phyloP scores from a whole-genome alignment of 2,113 vertebrate genomes.

The Trematocara marginatum region DNA sequence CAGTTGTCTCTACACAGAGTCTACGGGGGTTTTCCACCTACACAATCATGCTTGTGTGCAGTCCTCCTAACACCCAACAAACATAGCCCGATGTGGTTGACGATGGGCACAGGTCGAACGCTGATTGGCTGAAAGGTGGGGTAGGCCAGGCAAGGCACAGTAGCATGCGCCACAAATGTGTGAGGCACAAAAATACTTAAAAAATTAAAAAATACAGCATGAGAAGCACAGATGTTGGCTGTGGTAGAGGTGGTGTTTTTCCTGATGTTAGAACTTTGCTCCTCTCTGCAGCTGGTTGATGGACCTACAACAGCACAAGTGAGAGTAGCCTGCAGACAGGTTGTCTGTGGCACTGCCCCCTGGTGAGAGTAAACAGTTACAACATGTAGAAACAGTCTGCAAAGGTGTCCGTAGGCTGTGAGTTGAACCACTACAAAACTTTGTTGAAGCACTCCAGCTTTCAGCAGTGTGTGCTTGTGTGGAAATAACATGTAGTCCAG shows the following conservation, averaged over 20 bases:
- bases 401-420: neutral
- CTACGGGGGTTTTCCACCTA: neutral
- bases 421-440: neutral
- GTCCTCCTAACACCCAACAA: neutral
- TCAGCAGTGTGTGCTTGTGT: neutral
- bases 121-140: neutral
- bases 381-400: neutral
- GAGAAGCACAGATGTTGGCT: neutral
- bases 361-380: neutral
- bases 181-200: neutral
- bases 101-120: neutral
- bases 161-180: neutral
- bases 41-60: neutral
- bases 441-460: neutral
- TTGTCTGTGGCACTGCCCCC: neutral
- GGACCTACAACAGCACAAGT: neutral
- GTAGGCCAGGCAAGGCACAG: neutral
- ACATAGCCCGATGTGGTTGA: neutral
- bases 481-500: neutral
- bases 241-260: neutral
- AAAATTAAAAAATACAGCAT: neutral
- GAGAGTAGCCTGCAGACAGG: neutral
- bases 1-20: neutral
- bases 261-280: neutral
- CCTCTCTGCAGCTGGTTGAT: neutral